phyloP scores from a whole-genome alignment of 2,888 invertebrate genomes.

The Bellardia pandia region DNA sequence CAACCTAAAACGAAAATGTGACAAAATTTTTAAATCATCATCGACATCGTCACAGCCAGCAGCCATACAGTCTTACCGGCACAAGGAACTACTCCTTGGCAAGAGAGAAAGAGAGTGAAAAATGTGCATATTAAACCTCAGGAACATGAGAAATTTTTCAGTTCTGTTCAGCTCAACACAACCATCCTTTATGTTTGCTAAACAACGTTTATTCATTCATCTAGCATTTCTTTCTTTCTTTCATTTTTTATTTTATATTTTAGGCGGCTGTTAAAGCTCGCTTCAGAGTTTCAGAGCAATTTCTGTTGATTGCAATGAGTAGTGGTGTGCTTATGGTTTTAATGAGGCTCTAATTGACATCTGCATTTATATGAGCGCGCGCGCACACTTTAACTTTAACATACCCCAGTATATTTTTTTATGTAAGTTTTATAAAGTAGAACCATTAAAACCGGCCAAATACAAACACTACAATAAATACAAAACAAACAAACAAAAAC shows the following conservation, averaged over 20 bases:
- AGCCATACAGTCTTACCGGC: slow-evolving; percentile 18
- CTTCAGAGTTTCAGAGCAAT: slow-evolving; percentile 58
- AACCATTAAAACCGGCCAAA: slow-evolving; percentile 57
- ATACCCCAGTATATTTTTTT: slow-evolving; percentile 31
- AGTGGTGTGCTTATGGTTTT: slow-evolving; percentile 75
- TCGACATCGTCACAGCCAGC: slow-evolving; percentile 66
- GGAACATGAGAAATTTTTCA: slow-evolving; percentile 22
- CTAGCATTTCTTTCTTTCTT: slow-evolving; percentile 31
- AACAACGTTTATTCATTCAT: slow-evolving; percentile 68
- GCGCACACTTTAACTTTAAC: slow-evolving; percentile 70
- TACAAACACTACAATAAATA: slow-evolving; percentile 16
- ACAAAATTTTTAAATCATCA: slow-evolving; percentile 83
- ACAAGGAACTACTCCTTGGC: slow-evolving; percentile 7
- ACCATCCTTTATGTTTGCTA: slow-evolving; percentile 59
- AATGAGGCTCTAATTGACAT: slow-evolving; percentile 84
- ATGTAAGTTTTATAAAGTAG: slow-evolving; percentile 19
- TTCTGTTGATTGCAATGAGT: slow-evolving; percentile 67
- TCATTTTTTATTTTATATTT: slow-evolving; percentile 52
- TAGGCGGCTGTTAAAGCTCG: slow-evolving; percentile 46
- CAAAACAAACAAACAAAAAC: slow-evolving; percentile 15
- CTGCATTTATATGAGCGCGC: slow-evolving; percentile 80
- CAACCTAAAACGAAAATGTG: slow-evolving; percentile 83
- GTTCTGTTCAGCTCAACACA: not conserved
- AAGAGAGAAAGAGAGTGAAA: slow-evolving; percentile 12
- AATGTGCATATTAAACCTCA: slow-evolving; percentile 1